Evolutionary conservation across 64 coral and sea anemone genomes (phyloP).

Genomic region (Actinia tenebrosa): DNA sequence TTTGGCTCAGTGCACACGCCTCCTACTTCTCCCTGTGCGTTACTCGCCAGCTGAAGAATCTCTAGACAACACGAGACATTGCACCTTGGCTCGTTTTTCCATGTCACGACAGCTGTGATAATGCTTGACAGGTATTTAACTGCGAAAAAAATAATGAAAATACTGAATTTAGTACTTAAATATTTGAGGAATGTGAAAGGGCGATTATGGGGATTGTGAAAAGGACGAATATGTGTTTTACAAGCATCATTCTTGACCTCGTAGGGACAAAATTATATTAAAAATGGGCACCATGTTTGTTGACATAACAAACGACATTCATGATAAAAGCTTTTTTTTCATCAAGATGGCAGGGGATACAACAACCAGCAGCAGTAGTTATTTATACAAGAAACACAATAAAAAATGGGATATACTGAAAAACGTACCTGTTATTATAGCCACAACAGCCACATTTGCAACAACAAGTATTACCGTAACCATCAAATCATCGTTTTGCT

Average conservation of each 20-base stretch:
- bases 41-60: background rate
- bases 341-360: too few species aligned
- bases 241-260: too few species aligned
- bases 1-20: background rate
- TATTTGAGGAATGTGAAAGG: too few species aligned
- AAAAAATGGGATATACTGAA: background rate
- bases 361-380: too few species aligned
- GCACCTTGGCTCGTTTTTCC: background rate
- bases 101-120: background rate
- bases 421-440: background rate
- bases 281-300: too few species aligned
- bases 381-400: background rate
- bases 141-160: background rate
- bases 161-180: too few species aligned
- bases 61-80: background rate
- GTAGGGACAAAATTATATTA: too few species aligned
- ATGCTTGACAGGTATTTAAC: background rate
- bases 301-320: too few species aligned
- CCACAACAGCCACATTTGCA: background rate
- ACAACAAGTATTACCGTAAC: background rate
- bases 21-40: background rate
- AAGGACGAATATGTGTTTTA: too few species aligned
- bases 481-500: background rate
- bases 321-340: too few species aligned
- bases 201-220: too few species aligned